Percentiles rank a stretch among this genome's conserved stretches.
Conservation (phyloP, 2,797 vertebrate species). For the Tragelaphus oryx region DNA sequence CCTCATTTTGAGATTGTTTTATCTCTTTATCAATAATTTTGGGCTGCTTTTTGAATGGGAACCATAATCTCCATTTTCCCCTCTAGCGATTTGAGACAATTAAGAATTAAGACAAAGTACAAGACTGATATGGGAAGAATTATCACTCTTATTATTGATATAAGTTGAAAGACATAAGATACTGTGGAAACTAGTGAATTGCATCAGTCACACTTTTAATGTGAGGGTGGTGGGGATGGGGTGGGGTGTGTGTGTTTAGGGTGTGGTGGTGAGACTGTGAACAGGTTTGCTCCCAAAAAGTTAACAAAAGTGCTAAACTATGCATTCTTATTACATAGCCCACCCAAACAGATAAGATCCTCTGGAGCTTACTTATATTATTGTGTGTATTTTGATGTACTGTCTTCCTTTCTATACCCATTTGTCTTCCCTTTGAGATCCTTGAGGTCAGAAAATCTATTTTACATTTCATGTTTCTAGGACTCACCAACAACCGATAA, state of each 20-base stretch:
- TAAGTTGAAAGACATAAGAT: background rate
- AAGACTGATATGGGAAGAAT: background rate
- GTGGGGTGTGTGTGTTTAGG: background rate
- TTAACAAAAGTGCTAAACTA: background rate
- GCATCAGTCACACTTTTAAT: background rate
- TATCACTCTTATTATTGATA: background rate
- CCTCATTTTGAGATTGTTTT: background rate
- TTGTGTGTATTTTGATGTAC: background rate
- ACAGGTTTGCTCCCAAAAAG: background rate
- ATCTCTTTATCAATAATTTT: background rate
- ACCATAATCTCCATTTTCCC: background rate
- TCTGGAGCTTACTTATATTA: background rate
- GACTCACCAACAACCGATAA: background rate
- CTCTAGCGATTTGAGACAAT: background rate
- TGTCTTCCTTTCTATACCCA: background rate
- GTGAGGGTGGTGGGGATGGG: background rate
- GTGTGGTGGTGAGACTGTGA: background rate
- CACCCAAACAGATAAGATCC: background rate
- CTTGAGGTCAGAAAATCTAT: background rate
- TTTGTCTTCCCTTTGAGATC: background rate
- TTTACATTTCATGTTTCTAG: constrained; percentile 5
- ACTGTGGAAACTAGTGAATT: background rate
- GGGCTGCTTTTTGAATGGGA: background rate
- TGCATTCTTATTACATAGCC: background rate
- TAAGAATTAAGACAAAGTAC: background rate